These are phyloP conservation scores for Siphamia tubifer DNA, from an alignment of 2,113 vertebrate genomes.

Conservation along the genomic window DNA sequence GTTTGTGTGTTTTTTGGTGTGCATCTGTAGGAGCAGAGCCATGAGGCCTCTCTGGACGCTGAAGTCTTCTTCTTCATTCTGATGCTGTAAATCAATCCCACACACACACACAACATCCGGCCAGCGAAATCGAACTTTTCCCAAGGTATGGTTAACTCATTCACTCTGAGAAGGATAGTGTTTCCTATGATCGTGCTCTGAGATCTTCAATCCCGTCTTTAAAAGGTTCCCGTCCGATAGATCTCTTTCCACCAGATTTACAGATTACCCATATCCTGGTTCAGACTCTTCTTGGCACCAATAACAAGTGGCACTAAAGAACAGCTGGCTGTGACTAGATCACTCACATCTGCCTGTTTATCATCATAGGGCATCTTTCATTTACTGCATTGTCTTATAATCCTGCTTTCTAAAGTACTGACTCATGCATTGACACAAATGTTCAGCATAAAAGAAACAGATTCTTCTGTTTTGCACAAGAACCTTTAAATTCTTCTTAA, in stretches of 20 bases:
- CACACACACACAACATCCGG: slow-evolving; percentile 32
- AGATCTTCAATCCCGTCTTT: slow-evolving; percentile 24
- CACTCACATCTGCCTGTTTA: slow-evolving; percentile 28
- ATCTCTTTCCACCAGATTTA: slow-evolving; percentile 58
- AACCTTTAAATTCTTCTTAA: too few species aligned
- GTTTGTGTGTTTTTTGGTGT: too few species aligned
- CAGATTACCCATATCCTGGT: slow-evolving; percentile 43
- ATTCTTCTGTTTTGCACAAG: too few species aligned
- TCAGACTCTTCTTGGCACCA: slow-evolving; percentile 37
- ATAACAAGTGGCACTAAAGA: slow-evolving; percentile 5
- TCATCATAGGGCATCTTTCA: slow-evolving; percentile 19
- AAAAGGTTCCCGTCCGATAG: slow-evolving; percentile 30
- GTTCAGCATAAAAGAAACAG: not conserved
- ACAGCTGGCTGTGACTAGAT: slow-evolving; percentile 16
- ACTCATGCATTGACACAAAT: slow-evolving; percentile 11
- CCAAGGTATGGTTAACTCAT: slow-evolving; percentile 17
- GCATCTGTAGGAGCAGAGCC: not conserved
- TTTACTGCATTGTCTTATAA: not conserved
- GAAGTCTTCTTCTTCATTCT: not conserved
- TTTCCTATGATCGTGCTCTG: slow-evolving; percentile 35
- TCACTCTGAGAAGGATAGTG: slow-evolving; percentile 19
- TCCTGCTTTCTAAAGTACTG: not conserved
- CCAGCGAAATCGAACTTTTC: slow-evolving; percentile 3
- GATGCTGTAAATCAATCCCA: slow-evolving; percentile 46
- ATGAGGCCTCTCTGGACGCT: not conserved